Evolutionary conservation across 2,797 vertebrate species (phyloP).

Genomic region (Esox lucius): DNA sequence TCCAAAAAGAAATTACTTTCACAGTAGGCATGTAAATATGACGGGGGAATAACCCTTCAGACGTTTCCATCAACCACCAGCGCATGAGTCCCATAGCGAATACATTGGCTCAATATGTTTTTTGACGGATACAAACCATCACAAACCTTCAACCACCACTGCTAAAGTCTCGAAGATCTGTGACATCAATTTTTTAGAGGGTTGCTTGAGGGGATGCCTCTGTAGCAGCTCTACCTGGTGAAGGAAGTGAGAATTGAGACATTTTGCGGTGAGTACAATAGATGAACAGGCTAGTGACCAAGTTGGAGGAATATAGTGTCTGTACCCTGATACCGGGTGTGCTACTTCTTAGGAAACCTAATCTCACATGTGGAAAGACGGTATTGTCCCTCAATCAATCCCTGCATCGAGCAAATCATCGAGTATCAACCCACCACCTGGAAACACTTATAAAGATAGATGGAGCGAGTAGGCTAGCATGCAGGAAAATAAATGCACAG

Average conservation of each 20-base stretch:
- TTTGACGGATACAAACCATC: background rate
- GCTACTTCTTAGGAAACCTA: background rate
- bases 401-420: background rate
- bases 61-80: background rate
- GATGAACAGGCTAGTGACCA: background rate
- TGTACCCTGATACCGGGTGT: background rate
- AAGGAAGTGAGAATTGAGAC: background rate
- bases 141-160: background rate
- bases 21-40: background rate
- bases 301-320: background rate
- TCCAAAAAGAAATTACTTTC: background rate
- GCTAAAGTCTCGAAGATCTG: background rate
- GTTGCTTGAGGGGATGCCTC: background rate
- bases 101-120: background rate
- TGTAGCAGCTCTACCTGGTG: background rate
- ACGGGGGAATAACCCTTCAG: no score
- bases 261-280: background rate
- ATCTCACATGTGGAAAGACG: background rate
- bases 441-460: background rate
- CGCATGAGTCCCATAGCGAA: background rate
- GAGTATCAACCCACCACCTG: slow-evolving; percentile 1
- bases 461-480: background rate
- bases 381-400: background rate
- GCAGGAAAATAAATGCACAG: background rate
- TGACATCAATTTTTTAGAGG: background rate